Percentiles rank a stretch among this genome's conserved stretches.
phyloP scores from a whole-genome alignment of 2,797 vertebrate species.

The Lacerta bilineata region DNA sequence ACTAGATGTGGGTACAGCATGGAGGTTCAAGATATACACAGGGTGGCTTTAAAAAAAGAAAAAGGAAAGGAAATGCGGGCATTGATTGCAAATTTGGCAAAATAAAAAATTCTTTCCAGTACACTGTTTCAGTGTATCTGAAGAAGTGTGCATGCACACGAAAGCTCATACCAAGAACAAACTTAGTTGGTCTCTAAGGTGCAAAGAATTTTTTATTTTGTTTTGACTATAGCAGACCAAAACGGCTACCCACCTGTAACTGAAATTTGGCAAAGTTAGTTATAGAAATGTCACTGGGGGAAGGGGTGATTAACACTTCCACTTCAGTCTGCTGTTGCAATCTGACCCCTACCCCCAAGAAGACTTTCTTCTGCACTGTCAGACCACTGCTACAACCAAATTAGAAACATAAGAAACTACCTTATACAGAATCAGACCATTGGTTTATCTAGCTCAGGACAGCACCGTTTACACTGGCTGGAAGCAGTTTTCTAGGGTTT shows the following conservation, averaged over 20 bases:
- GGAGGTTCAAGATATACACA: not conserved
- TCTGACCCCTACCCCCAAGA: not conserved
- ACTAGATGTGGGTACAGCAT: not conserved
- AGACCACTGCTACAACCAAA: not conserved
- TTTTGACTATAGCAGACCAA: too few species aligned
- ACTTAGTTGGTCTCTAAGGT: too few species aligned
- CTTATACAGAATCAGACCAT: not conserved
- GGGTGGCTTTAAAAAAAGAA: not conserved
- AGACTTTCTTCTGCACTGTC: too few species aligned
- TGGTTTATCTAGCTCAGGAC: not conserved
- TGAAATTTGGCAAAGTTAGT: not conserved
- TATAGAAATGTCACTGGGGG: not conserved
- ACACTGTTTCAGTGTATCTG: too few species aligned
- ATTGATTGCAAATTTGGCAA: not conserved
- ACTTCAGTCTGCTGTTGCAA: not conserved
- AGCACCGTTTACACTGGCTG: too few species aligned
- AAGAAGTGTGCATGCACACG: too few species aligned
- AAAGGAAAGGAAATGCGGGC: not conserved
- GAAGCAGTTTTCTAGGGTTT: too few species aligned
- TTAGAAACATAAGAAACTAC: not conserved
- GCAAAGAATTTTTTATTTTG: too few species aligned
- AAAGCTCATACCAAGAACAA: too few species aligned
- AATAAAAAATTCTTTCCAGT: too few species aligned
- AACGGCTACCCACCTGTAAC: too few species aligned
- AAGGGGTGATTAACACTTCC: not conserved